Evolutionary conservation across 2,888 invertebrate species (phyloP).

Genomic region (Phoenoteleia sp.): DNA sequence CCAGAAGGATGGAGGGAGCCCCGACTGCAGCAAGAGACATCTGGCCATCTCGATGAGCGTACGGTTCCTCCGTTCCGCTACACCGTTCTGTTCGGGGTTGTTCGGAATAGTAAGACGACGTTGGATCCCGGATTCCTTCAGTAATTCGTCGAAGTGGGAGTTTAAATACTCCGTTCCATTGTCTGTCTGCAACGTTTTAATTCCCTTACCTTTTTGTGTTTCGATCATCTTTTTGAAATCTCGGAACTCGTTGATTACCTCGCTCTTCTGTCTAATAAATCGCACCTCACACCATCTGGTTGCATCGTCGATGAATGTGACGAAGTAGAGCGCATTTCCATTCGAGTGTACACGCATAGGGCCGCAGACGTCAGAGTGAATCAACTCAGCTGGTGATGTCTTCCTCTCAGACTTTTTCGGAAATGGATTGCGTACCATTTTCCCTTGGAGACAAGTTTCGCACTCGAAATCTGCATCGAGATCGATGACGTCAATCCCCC

Average conservation of each 20-base stretch:
- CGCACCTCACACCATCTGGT: not conserved
- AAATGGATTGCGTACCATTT: too few species aligned
- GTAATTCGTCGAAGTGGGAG: slow-evolving; percentile 9
- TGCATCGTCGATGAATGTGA: not conserved
- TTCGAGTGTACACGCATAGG: not conserved
- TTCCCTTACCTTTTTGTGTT: not conserved
- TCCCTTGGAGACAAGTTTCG: too few species aligned
- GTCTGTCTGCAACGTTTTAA: slow-evolving; percentile 19
- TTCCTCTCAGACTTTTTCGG: too few species aligned
- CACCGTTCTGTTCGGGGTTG: slow-evolving; percentile 74
- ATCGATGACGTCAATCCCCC: not conserved
- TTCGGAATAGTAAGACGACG: slow-evolving; percentile 13
- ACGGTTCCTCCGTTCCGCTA: slow-evolving; percentile 77
- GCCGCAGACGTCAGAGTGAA: slow-evolving; percentile 37
- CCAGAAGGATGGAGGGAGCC: slow-evolving; percentile 76
- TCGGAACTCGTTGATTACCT: not conserved
- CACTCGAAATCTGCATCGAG: too few species aligned
- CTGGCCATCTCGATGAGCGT: slow-evolving; percentile 77
- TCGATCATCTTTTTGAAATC: not conserved
- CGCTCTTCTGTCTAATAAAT: not conserved
- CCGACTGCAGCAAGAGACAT: slow-evolving; percentile 76
- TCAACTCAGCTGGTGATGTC: slow-evolving; percentile 67
- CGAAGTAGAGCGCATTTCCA: not conserved
- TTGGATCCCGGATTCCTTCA: slow-evolving; percentile 14
- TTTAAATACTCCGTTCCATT: slow-evolving; percentile 28